Conservation (phyloP, 2,113 vertebrate species). For the Romanogobio albipinnatus region DNA sequence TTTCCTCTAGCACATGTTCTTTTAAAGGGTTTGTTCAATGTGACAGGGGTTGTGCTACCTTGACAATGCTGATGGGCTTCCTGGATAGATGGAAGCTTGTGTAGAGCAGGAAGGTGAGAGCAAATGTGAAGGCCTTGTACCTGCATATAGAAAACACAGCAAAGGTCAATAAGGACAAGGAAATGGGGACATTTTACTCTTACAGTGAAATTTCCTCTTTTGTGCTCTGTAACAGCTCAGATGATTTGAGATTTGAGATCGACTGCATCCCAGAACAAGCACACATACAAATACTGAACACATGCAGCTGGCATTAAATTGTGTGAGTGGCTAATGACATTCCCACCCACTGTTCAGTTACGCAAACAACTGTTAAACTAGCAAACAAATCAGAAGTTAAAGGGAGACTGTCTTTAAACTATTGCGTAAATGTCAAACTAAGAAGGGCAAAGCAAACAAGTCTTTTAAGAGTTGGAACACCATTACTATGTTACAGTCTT, state of each 20-base stretch:
- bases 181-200: constrained; percentile 3
- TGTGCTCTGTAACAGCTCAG: not conserved
- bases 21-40: not conserved
- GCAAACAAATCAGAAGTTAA: not conserved
- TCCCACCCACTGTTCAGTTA: not conserved
- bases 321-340: not conserved
- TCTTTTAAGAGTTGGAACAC: not conserved
- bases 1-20: too few species aligned
- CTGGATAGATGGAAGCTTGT: constrained; percentile 92
- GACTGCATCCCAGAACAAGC: not conserved
- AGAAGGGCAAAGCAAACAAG: not conserved
- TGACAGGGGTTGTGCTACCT: constrained; percentile 74
- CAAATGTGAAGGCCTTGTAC: constrained; percentile 86
- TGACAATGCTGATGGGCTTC: constrained; percentile 95
- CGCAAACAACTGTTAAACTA: not conserved
- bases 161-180: not conserved
- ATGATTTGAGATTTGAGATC: not conserved
- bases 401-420: not conserved
- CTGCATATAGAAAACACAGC: constrained; percentile 63
- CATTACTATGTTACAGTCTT: not conserved
- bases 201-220: not conserved
- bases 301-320: not conserved
- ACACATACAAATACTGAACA: not conserved
- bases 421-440: not conserved
- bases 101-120: constrained; percentile 90